A percentile compares a stretch with the other conserved stretches of the same genome.
Evolutionary conservation across 2,888 invertebrate species (phyloP).

Genomic region (Trissolcus japonicus): DNA sequence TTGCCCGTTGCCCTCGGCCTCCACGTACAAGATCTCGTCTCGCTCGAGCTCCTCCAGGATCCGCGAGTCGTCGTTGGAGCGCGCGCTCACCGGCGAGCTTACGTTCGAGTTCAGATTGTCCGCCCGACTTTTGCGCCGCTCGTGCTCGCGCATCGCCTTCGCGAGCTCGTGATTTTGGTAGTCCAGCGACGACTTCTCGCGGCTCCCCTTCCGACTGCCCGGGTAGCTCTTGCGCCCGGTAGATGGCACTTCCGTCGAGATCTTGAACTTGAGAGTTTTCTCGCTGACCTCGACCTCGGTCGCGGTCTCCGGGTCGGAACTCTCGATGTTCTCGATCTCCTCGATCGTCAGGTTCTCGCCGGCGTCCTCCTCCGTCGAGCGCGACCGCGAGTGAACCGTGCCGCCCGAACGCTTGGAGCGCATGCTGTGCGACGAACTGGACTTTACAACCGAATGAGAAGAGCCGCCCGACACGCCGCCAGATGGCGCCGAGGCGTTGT

Average conservation of each 20-base stretch:
- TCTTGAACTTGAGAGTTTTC: conserved; percentile 85
- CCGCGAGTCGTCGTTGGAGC: conserved; percentile 68
- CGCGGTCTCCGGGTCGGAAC: conserved; percentile 82
- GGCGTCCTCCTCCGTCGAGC: conserved; percentile 72
- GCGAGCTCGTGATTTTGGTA: conserved; percentile 76
- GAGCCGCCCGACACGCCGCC: conserved; percentile 58
- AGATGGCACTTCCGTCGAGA: conserved; percentile 81
- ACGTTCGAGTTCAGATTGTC: conserved; percentile 69
- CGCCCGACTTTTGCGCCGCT: conserved; percentile 69
- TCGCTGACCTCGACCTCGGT: conserved; percentile 86
- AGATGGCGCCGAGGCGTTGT: conserved; percentile 61
- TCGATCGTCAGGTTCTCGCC: conserved; percentile 73
- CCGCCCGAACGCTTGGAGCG: conserved; percentile 76
- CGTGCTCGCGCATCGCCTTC: conserved; percentile 77
- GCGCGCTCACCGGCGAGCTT: conserved; percentile 70
- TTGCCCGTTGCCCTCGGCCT: conserved; percentile 63
- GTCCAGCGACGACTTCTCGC: conserved; percentile 78
- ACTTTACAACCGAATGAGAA: conserved; percentile 66
- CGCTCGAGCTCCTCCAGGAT: conserved; percentile 70
- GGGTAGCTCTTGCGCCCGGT: conserved; percentile 81
- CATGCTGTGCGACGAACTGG: conserved; percentile 74
- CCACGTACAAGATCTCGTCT: conserved; percentile 60
- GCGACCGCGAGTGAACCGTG: conserved; percentile 70
- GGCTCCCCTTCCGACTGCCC: conserved; percentile 83
- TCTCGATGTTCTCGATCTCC: conserved; percentile 77